phyloP scores from a whole-genome alignment of 2,888 invertebrate genomes.

The Fragum sueziense region DNA sequence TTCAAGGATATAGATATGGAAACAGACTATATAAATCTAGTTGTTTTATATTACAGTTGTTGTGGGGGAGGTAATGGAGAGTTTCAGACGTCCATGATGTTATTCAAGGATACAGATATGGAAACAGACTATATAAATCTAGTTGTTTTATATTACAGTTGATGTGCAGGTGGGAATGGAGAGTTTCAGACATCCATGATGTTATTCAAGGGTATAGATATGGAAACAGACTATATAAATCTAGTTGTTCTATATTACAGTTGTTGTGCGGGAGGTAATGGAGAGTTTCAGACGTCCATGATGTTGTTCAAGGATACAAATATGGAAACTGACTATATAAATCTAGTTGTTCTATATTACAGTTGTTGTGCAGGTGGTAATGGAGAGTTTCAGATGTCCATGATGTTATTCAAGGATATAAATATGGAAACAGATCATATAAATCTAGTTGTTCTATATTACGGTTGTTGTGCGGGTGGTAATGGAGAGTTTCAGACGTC shows the following conservation, averaged over 20 bases:
- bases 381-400: no score
- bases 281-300: slow-evolving; percentile 85
- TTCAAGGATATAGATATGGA: slow-evolving; percentile 88
- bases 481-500: slow-evolving; percentile 84
- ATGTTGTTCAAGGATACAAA: slow-evolving; percentile 90
- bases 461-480: slow-evolving; percentile 52
- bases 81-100: slow-evolving; percentile 87
- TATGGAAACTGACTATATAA: slow-evolving; percentile 91
- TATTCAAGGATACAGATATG: slow-evolving; percentile 89
- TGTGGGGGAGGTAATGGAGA: slow-evolving; percentile 56
- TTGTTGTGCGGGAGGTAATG: slow-evolving; percentile 51
- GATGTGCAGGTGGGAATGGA: no score
- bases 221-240: slow-evolving; percentile 2
- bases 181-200: no score
- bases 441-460: background rate
- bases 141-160: no score
- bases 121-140: slow-evolving; percentile 91
- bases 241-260: slow-evolving; percentile 23
- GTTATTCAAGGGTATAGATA: no score
- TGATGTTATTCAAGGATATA: no score
- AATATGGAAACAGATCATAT: no score
- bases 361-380: no score
- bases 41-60: slow-evolving; percentile 34
- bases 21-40: no score
- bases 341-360: no score